Base-by-base conservation (phyloP, 2,888 invertebrate genomes). In the Bugula neritina region DNA sequence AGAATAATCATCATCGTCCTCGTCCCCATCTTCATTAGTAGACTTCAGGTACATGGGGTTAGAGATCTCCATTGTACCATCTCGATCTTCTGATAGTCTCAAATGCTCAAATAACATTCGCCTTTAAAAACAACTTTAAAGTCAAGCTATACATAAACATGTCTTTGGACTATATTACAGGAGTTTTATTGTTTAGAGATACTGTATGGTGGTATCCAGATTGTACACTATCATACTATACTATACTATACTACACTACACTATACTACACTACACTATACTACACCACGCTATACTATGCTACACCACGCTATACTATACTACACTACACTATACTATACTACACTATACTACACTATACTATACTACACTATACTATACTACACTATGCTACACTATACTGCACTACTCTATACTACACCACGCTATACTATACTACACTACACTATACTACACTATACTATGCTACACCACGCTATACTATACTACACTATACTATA, bases 1-100 rank as follows among this genome's bases (percentile, higher is more conserved):
- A 57, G 5, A 10, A 34, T 63, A 27, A 0, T 77, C 79, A 73
- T 92, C 84, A 74, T 87, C 87, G 25, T 87, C 88, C 52, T 85
- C 86, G 13, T 85, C 87, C 3, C 84, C 86, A 54, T 79, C 82
- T 73, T 77, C 79, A 27, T 80, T 79, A 1, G 74, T 73, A 73
- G 72, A 75, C 35, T 76, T 77, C 75, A 77, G 77, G 73, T 77
- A 80, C 29, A 80, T 78, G 13, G 80, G 80, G 73, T 80, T 80
- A 54, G 76, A 75, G 0, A 80, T 77, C 25, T 80, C 77, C 73
- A 79, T 71, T 34, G 77, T 78, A 0, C 76, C 73, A 52, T 75
- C 76, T 72, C 63, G 2, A 31, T 63, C 63, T 31, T 63, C 63
- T 29, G 63, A 63, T 3, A 63, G 63, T 5, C 63, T 25, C 31